Conservation (phyloP, 2,797 vertebrate species). For the Paedocypris micromegethes region DNA sequence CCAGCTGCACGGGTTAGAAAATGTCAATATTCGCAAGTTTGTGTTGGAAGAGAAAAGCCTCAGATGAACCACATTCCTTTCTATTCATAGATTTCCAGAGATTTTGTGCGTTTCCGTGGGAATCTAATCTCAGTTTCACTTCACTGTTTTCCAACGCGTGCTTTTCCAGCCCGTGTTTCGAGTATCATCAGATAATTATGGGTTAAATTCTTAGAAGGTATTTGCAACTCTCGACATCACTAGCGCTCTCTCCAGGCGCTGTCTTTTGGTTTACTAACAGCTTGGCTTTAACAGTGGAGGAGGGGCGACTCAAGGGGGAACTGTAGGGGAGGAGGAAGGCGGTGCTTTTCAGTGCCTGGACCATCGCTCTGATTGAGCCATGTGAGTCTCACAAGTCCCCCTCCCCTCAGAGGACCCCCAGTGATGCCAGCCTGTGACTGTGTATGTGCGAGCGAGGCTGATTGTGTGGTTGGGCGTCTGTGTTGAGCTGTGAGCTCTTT, state of each 20-base stretch:
- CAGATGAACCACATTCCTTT: conserved; percentile 18
- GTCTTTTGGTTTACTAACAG: conserved; percentile 42
- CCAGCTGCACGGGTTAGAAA: conserved; percentile 16
- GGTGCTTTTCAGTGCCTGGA: conserved; percentile 35
- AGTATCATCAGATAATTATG: conserved; percentile 15
- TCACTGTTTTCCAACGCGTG: neutral
- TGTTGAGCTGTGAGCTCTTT: conserved; percentile 29
- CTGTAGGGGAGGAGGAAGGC: conserved; percentile 15
- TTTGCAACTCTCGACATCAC: conserved; percentile 27
- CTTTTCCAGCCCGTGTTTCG: neutral
- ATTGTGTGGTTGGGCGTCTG: conserved; percentile 35
- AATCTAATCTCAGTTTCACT: neutral
- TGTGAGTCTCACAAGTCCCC: conserved; percentile 31
- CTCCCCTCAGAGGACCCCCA: conserved; percentile 68
- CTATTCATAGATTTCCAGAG: conserved; percentile 18
- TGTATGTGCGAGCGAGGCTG: conserved; percentile 40
- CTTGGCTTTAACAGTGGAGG: conserved; percentile 36
- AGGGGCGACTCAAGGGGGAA: conserved; percentile 29
- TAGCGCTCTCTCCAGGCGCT: conserved; percentile 37
- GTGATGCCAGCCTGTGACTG: conserved; percentile 70
- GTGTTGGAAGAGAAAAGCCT: conserved; percentile 10
- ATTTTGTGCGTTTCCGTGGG: neutral
- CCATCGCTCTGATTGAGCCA: conserved; percentile 13
- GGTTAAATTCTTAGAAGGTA: conserved; percentile 40
- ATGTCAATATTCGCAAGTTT: conserved; percentile 6